Percentiles rank a stretch among this genome's conserved stretches.
phyloP scores from a whole-genome alignment of 2,888 invertebrate genomes.

The Cactoblastis cactorum region DNA sequence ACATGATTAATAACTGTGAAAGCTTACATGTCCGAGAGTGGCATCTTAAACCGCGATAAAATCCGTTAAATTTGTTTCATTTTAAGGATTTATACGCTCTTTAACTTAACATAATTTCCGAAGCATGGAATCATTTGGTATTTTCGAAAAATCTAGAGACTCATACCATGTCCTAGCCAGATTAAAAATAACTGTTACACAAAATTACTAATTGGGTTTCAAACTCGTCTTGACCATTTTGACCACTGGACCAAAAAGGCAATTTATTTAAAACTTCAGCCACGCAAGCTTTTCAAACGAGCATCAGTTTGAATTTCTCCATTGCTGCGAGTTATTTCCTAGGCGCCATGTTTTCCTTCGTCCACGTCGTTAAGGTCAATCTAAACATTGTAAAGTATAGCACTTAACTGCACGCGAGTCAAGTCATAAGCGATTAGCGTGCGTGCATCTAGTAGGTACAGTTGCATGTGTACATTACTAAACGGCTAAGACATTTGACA shows the following conservation, averaged over 20 bases:
- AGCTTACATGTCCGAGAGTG: background rate
- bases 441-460: no score
- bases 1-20: background rate
- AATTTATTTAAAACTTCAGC: background rate
- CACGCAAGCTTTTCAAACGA: background rate
- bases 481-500: no score
- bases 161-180: no score
- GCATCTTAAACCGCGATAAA: background rate
- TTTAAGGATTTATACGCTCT: no score
- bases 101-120: no score
- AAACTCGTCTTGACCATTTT: no score
- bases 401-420: constrained; percentile 36
- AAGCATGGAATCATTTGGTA: no score
- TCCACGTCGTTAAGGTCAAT: constrained; percentile 47
- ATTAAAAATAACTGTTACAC: no score
- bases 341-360: constrained; percentile 45
- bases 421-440: constrained; percentile 24
- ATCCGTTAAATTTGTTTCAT: background rate
- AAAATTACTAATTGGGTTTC: no score
- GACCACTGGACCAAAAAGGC: no score
- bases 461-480: no score
- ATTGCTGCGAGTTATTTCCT: constrained; percentile 31
- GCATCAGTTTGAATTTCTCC: constrained; percentile 13
- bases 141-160: no score
- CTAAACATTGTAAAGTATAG: constrained; percentile 55